A percentile compares a stretch with the other conserved stretches of the same genome.
Conservation (phyloP, 2,888 invertebrate genomes). For the Oscheius sp. region DNA sequence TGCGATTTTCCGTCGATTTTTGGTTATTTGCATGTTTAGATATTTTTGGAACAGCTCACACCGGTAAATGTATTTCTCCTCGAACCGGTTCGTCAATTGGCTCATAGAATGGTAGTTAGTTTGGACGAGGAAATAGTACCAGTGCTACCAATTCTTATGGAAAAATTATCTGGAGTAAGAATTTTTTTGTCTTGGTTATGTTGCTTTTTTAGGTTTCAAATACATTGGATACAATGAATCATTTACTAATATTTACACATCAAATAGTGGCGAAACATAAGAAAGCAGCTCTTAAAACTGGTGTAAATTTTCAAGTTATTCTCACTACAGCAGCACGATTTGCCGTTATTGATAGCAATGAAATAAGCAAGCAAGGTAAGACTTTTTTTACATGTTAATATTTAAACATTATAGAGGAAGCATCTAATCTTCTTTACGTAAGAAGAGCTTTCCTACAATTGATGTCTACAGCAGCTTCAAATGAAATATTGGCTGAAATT, state of each 20-base stretch:
- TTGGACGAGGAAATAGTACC: slow-evolving; percentile 78
- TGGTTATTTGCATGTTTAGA: neutral
- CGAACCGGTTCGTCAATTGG: slow-evolving; percentile 76
- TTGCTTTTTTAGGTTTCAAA: slow-evolving; percentile 47
- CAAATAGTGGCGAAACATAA: slow-evolving; percentile 79
- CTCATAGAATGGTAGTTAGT: slow-evolving; percentile 78
- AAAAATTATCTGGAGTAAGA: slow-evolving; percentile 37
- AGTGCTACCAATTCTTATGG: slow-evolving; percentile 74
- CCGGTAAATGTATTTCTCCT: slow-evolving; percentile 68
- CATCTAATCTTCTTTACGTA: slow-evolving; percentile 49
- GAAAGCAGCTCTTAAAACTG: slow-evolving; percentile 47
- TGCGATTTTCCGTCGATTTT: slow-evolving; percentile 27
- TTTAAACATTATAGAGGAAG: slow-evolving; percentile 36
- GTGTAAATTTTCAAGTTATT: slow-evolving; percentile 51
- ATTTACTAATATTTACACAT: slow-evolving; percentile 78
- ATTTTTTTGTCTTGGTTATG: neutral
- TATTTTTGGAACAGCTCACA: slow-evolving; percentile 52
- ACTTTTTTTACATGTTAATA: neutral
- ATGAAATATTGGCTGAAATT: slow-evolving; percentile 45
- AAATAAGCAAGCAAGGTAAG: slow-evolving; percentile 11
- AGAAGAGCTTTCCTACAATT: slow-evolving; percentile 56
- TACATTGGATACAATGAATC: slow-evolving; percentile 72
- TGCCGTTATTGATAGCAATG: slow-evolving; percentile 30
- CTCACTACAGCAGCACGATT: slow-evolving; percentile 50
- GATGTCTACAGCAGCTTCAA: slow-evolving; percentile 43